Conservation (phyloP, 2,797 vertebrate species). For the Alosa sapidissima region DNA sequence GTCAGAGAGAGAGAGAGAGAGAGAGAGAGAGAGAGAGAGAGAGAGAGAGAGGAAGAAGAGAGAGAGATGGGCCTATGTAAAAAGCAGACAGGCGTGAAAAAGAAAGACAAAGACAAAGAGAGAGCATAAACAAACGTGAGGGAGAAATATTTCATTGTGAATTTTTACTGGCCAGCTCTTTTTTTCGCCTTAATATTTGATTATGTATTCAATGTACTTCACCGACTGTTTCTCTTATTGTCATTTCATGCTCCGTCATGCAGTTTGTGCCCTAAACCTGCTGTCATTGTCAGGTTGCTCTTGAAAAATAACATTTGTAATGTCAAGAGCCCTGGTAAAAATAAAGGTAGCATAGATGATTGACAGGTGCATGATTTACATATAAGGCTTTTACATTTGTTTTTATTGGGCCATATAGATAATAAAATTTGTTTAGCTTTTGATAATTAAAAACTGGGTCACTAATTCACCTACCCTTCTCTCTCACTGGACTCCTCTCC, state of each 20-base stretch:
- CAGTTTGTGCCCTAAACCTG: neutral
- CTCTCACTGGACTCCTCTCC: slow-evolving; percentile 63
- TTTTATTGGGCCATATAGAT: neutral
- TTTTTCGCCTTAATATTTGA: neutral
- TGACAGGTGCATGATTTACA: neutral
- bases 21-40: neutral
- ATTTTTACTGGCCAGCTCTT: neutral
- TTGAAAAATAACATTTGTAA: neutral
- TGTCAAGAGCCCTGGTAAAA: neutral
- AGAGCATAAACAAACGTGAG: neutral
- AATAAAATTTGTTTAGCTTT: neutral
- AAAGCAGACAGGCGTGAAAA: neutral
- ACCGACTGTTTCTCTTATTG: neutral
- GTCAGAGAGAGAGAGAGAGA: neutral
- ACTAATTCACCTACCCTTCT: slow-evolving; percentile 62
- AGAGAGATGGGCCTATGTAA: neutral
- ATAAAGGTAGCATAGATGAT: neutral
- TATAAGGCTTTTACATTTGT: neutral
- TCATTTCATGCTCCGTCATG: neutral
- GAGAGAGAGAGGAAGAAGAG: slow-evolving; percentile 1
- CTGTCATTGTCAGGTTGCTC: neutral
- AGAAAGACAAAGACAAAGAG: neutral
- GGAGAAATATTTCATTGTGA: neutral
- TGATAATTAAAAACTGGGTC: neutral
- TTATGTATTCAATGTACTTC: neutral